phyloP scores from a whole-genome alignment of 2,113 vertebrate genomes.

The Capreolus pygargus region DNA sequence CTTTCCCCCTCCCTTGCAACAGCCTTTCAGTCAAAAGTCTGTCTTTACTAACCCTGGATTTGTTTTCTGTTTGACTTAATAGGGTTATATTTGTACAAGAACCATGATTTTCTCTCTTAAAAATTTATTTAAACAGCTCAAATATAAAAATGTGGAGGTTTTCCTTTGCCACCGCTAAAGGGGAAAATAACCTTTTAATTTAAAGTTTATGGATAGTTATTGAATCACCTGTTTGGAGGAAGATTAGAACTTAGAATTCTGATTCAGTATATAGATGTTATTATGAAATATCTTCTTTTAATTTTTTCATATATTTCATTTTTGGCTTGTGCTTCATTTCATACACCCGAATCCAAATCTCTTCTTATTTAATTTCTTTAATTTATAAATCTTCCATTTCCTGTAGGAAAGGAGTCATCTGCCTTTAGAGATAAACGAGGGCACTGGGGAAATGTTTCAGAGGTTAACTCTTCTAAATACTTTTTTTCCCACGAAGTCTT shows the following conservation, averaged over 20 bases:
- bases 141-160: neutral
- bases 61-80: neutral
- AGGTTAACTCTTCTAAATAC: neutral
- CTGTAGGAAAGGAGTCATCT: neutral
- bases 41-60: neutral
- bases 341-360: neutral
- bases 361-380: neutral
- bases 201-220: neutral
- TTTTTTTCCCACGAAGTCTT: neutral
- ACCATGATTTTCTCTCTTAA: neutral
- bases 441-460: accelerated
- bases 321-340: neutral
- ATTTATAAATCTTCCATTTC: neutral
- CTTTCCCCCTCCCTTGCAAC: neutral
- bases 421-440: neutral
- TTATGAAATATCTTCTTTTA: neutral
- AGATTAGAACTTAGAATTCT: neutral
- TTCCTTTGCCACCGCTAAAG: accelerated
- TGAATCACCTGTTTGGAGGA: neutral
- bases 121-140: neutral
- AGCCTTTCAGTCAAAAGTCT: neutral
- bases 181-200: neutral
- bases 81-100: neutral
- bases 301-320: neutral
- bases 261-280: neutral